Percentiles rank a stretch among this genome's conserved stretches.
phyloP scores from a whole-genome alignment of 2,888 invertebrate genomes.

The Philonicus albiceps region DNA sequence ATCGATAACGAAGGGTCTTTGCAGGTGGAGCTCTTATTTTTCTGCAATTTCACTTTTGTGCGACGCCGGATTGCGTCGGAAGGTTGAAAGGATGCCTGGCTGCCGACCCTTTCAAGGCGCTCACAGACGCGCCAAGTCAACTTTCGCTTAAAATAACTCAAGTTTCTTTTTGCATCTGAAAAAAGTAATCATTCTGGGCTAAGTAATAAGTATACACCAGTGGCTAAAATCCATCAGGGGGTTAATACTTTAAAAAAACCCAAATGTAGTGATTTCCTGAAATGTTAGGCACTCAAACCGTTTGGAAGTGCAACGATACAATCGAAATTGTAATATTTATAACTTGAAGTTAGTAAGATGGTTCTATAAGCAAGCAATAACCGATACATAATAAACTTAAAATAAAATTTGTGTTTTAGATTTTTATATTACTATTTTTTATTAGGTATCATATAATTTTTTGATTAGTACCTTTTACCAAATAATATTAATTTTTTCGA shows the following conservation, averaged over 20 bases:
- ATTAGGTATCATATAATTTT: too few relatives aligned
- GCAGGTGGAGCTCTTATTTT: neutral
- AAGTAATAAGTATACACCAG: neutral
- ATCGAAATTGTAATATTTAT: neutral
- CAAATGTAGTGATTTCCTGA: neutral
- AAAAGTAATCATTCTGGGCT: neutral
- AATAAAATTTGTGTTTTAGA: too few relatives aligned
- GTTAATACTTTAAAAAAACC: neutral
- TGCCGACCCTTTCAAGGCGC: neutral
- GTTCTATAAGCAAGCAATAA: too few relatives aligned
- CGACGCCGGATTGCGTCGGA: neutral
- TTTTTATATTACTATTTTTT: too few relatives aligned
- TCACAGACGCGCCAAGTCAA: neutral
- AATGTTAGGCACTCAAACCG: neutral
- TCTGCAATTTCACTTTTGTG: neutral
- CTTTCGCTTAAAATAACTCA: neutral
- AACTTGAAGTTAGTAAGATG: too few relatives aligned
- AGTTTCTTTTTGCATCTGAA: neutral
- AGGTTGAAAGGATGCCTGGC: neutral
- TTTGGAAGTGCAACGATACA: neutral
- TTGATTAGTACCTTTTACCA: too few relatives aligned
- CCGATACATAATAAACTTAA: too few relatives aligned
- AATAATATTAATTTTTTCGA: too few relatives aligned
- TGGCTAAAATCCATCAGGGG: neutral
- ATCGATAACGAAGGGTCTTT: slow-evolving; percentile 39